A percentile compares a stretch with the other conserved stretches of the same genome.
phyloP scores from a whole-genome alignment of 2,113 vertebrate genomes.

The Malurus alboscapulatus region DNA sequence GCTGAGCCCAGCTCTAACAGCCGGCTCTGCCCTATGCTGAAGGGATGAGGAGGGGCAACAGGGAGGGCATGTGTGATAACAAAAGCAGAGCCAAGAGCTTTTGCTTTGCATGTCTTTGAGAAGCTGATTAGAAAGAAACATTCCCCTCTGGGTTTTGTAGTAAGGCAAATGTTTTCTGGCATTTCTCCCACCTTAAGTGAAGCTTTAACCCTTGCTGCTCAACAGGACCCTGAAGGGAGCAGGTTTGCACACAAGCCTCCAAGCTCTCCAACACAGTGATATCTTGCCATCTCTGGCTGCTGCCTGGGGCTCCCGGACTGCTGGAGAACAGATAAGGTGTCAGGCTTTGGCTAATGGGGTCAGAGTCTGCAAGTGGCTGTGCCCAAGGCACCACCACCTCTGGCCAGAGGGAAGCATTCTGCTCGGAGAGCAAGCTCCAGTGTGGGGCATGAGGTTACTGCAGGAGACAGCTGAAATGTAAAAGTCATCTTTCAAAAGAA shows the following conservation, averaged over 20 bases:
- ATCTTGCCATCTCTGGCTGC: neutral
- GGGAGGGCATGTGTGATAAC: neutral
- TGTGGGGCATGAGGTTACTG: neutral
- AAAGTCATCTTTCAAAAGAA: neutral
- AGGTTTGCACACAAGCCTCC: neutral
- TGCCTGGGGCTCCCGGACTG: neutral
- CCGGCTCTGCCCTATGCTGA: neutral
- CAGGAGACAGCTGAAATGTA: neutral
- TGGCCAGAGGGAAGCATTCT: neutral
- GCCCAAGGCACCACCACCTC: neutral
- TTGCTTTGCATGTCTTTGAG: constrained; percentile 57
- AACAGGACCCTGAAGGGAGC: neutral
- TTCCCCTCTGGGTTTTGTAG: neutral
- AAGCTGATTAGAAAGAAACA: constrained; percentile 30
- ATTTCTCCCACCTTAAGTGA: neutral
- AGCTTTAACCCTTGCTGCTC: constrained; percentile 21
- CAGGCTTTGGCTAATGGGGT: neutral
- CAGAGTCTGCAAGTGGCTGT: neutral
- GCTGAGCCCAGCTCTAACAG: constrained; percentile 41
- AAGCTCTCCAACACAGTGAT: neutral
- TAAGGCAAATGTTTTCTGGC: constrained; percentile 39
- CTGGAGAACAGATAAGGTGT: neutral
- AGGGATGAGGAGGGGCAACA: neutral
- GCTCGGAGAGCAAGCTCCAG: neutral
- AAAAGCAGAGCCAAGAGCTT: constrained; percentile 16